Evolutionary conservation across 2,888 invertebrate genomes (phyloP).

Genomic region (Caenorhabditis sinica): DNA sequence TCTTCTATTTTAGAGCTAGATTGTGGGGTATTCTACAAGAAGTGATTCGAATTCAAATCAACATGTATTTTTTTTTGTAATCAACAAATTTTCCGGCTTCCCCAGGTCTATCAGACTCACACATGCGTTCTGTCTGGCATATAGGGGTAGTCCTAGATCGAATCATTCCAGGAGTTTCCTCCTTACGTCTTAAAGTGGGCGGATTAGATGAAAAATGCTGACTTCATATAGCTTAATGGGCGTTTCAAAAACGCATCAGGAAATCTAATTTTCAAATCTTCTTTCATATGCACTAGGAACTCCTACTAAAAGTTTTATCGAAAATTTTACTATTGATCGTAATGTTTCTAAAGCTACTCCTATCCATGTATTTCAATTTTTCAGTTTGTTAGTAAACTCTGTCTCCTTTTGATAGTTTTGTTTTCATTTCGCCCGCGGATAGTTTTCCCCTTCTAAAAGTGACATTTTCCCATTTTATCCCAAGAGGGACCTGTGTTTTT

Average conservation of each 20-base stretch:
- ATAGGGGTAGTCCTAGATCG: background rate
- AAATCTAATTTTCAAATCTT: conserved; percentile 21
- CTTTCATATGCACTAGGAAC: background rate
- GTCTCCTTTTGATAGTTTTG: background rate
- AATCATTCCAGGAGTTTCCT: conserved; percentile 20
- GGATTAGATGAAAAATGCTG: conserved; percentile 27
- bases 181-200: conserved; percentile 28
- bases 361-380: too few relatives aligned
- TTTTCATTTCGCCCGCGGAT: background rate
- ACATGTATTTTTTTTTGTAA: background rate
- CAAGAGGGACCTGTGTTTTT: conserved; percentile 47
- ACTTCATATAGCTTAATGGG: conserved; percentile 11
- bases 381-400: too few relatives aligned
- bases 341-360: too few relatives aligned
- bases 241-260: conserved; percentile 28
- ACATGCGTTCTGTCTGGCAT: conserved; percentile 18
- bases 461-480: conserved; percentile 1
- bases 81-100: background rate
- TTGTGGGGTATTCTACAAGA: background rate
- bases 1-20: background rate
- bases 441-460: conserved; percentile 11
- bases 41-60: background rate
- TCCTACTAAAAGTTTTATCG: too few relatives aligned
- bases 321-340: too few relatives aligned
- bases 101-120: background rate